Evolutionary conservation across 2,888 invertebrate species (phyloP).

Genomic region (Hirtodrosophila trivittata): DNA sequence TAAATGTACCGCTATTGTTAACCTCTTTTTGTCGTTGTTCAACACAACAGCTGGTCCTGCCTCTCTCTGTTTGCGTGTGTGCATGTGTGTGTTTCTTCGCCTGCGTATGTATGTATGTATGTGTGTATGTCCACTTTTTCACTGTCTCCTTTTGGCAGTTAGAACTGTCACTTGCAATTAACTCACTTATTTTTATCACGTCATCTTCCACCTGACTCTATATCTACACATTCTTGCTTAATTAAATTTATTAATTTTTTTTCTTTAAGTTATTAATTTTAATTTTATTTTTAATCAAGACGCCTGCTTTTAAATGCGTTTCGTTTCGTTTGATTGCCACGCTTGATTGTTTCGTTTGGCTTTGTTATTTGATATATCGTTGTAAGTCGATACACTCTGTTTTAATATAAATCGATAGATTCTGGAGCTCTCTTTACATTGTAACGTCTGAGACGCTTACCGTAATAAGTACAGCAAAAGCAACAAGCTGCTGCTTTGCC

Average conservation of each 20-base stretch:
- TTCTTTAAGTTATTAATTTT: slow-evolving; percentile 1
- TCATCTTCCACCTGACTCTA: slow-evolving; percentile 9
- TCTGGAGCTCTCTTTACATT: slow-evolving; percentile 2
- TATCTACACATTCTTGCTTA: neutral
- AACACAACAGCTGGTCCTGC: slow-evolving; percentile 60
- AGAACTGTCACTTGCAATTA: slow-evolving; percentile 52
- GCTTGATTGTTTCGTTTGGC: slow-evolving; percentile 52
- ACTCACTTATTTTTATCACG: slow-evolving; percentile 25
- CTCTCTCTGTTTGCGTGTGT: slow-evolving; percentile 11
- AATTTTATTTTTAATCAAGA: slow-evolving; percentile 19
- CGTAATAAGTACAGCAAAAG: slow-evolving; percentile 11
- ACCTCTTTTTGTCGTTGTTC: slow-evolving; percentile 51
- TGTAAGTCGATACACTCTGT: slow-evolving; percentile 39
- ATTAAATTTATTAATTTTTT: slow-evolving; percentile 1
- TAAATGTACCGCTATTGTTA: slow-evolving; percentile 64
- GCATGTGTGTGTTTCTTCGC: slow-evolving; percentile 1
- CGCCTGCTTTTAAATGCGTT: slow-evolving; percentile 59
- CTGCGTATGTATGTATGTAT: slow-evolving; percentile 7
- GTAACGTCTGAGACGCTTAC: slow-evolving; percentile 4
- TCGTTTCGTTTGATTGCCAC: slow-evolving; percentile 65
- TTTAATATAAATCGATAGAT: slow-evolving; percentile 23
- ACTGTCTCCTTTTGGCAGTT: slow-evolving; percentile 46
- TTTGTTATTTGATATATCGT: slow-evolving; percentile 53
- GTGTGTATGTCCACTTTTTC: slow-evolving; percentile 20
- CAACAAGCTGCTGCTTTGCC: slow-evolving; percentile 34